Base-by-base conservation (phyloP, 1,140 invertebrate species). In the Eumaeus atala region DNA sequence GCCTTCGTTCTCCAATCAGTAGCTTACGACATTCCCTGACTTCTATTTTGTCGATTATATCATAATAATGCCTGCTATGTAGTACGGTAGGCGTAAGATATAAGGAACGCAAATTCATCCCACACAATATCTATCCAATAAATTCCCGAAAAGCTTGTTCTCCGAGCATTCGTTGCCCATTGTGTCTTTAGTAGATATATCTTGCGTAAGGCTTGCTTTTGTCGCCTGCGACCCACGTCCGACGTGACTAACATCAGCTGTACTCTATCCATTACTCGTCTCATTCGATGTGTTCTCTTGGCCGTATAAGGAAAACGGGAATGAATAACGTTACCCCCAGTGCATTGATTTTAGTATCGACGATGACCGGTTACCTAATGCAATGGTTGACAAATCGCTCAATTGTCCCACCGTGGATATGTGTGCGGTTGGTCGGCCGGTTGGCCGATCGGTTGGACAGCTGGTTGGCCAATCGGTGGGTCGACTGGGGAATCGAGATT, bases 81-180 rank as follows among this genome's bases (percentile, higher is more conserved):
- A 58, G 59, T 62, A 67, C 60, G 58, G 66, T 70, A 66, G 62
- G 63, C 59, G 61, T 57, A 62, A 63, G 62, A 69, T 69, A 61
- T 62, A 68, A 63, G 59, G 63, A 64, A 70, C 77, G 74, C 74
- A 73, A 77, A 84, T 75, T 63, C 78, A 73, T 76, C 80, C 80
- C 74, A 86, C 83, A 77, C 81, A 72, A 75, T 79, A 83, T 78
- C 83, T 80, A 81, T 84, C 79, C 72, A 86, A 84, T 86, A 86
- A 86, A 86, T 86, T 76, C 77, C 80, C 83, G 75, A 86, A 86
- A 84, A 81, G 77, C 80, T 84, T 86, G 83, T 84, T 78, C 74
- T 70, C 67, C 67, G 58, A 75, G 72, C 67, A 82, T 77, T 78
- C 72, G 72, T 68, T 74, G 75, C 76, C 79, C 73, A 84, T 86